A percentile compares a stretch with the other conserved stretches of the same genome.
These are phyloP conservation scores for Rhincodon typus DNA, from an alignment of 2,797 vertebrate genomes.

Conservation along the genomic window DNA sequence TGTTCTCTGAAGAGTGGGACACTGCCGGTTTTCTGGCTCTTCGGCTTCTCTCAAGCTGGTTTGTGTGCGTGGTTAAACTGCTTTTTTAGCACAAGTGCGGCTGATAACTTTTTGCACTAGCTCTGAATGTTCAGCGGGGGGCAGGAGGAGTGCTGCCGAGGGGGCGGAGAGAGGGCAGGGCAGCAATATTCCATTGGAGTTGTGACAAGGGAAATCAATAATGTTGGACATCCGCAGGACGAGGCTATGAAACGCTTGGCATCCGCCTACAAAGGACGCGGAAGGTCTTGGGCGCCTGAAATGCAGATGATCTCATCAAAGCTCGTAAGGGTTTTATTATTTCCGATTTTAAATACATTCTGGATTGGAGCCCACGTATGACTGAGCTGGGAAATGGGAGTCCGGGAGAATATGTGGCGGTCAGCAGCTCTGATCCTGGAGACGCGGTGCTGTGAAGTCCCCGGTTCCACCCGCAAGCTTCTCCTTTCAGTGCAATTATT, in stretches of 20 bases:
- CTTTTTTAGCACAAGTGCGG: background rate
- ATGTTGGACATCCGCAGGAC: background rate
- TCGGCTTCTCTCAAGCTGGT: background rate
- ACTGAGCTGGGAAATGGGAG: background rate
- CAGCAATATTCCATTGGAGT: slow-evolving; percentile 1
- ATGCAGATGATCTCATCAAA: slow-evolving; percentile 20
- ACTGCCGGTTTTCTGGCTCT: background rate
- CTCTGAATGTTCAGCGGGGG: background rate
- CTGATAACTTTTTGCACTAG: background rate
- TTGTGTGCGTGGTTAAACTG: background rate
- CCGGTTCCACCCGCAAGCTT: background rate
- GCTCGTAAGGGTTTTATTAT: slow-evolving; percentile 4
- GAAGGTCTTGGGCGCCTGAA: background rate
- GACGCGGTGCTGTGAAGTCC: background rate
- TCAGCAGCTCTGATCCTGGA: background rate
- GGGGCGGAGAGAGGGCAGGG: background rate
- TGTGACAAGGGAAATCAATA: background rate
- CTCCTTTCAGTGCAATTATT: background rate
- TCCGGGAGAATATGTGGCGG: background rate
- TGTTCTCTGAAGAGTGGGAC: background rate
- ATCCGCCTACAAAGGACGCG: background rate
- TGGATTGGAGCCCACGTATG: background rate
- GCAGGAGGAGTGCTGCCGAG: background rate
- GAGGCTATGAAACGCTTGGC: background rate
- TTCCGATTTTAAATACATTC: slow-evolving; percentile 6